phyloP scores from a whole-genome alignment of 1,140 invertebrate species.

The Bombus superbus region DNA sequence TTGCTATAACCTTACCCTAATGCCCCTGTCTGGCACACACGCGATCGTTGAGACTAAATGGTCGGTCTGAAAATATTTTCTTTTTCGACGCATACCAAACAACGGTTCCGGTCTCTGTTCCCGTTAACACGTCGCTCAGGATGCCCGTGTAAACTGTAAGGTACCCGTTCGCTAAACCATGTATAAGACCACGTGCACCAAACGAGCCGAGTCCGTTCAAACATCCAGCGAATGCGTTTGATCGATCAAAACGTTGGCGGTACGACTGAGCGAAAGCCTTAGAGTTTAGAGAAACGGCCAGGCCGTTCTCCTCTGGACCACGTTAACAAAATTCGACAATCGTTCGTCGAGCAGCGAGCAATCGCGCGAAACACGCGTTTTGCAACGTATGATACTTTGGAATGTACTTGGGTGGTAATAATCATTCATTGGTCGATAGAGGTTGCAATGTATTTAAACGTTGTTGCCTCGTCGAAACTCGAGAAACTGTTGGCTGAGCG shows the following conservation, averaged over 20 bases:
- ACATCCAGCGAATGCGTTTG: constrained; percentile 1
- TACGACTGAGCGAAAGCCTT: neutral
- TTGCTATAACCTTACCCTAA: neutral
- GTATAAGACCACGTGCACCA: neutral
- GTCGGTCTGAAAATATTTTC: constrained; percentile 48
- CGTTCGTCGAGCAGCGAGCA: neutral
- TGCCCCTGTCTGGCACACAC: constrained; percentile 7
- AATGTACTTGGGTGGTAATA: neutral
- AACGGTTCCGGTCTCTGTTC: constrained; percentile 38
- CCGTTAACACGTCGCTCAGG: constrained; percentile 19
- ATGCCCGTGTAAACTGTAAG: constrained; percentile 31
- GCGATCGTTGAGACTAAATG: constrained; percentile 24
- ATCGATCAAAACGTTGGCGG: neutral
- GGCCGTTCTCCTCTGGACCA: neutral
- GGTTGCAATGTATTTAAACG: neutral
- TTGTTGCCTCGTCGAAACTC: neutral
- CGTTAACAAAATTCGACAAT: neutral
- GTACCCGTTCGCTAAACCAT: constrained; percentile 31
- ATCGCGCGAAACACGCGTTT: neutral
- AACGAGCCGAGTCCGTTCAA: constrained; percentile 29
- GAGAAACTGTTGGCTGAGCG: neutral
- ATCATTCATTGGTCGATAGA: neutral
- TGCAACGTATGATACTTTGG: constrained; percentile 1
- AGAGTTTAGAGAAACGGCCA: too few relatives aligned
- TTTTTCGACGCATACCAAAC: constrained; percentile 33